Base-by-base conservation (phyloP, 2,888 invertebrate genomes). In the Ferdinandea cuprea region DNA sequence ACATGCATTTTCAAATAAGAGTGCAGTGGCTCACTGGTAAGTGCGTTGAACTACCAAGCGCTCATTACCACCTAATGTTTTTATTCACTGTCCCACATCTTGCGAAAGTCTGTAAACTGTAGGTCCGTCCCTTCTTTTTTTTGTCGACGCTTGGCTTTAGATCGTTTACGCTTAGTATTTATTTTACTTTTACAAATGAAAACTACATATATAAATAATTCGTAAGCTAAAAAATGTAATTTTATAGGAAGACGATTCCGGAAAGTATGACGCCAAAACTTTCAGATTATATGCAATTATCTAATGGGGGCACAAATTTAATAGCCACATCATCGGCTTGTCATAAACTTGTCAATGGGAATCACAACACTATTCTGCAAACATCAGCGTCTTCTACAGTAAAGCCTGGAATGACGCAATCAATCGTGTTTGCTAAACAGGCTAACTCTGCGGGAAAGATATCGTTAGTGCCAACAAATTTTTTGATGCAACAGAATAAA, bases 391-490 rank as follows among this genome's bases (percentile, higher is more conserved):
- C 79, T 21, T 48, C 61, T 0, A n/a, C 73, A 21, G 58, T 69
- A 17, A 80, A 86, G 17, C 21, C 87, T 30, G 74, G 59, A 30
- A 80, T 80, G 0, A 61, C 86, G n/a, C 85, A 85, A 6, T 85
- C 80, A 30, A 85, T 72, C n/a, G 17, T 84, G 7, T 28, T 80
- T 19, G n/a, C 84, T 9, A 79, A 74, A 40, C 63, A 52, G 28
- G 3, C 72, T 2, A 81, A 85, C 13, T 25, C 85, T 40, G 42
- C 68, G 3, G 87, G 89, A 2, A 91, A 91, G 86, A 91, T 91
- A 7, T 91, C 91, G 0, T 42, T 91, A 44, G 91, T 91, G n/a
- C 91, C 91, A 25, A 90, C 91, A 0, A 91, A 91, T 78, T 89
- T 91, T 32, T 87, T 91, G 0, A 87, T 91, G 85, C 90, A 91